A percentile compares a stretch with the other conserved stretches of the same genome.
These are phyloP conservation scores for Anagrus nilaparvatae DNA, from an alignment of 1,140 invertebrate species.

Conservation along the genomic window DNA sequence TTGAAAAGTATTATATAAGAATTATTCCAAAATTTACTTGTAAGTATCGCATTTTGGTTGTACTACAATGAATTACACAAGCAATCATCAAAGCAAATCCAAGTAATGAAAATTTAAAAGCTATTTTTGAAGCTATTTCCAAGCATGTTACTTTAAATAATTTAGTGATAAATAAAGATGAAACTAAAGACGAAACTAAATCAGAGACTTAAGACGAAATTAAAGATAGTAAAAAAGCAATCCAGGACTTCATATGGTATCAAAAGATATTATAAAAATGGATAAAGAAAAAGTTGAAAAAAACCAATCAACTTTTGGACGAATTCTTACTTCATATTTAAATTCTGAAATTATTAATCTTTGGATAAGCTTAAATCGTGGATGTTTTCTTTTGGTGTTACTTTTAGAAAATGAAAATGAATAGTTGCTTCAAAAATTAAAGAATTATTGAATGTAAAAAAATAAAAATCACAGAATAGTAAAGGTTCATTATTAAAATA, in stretches of 20 bases:
- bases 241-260: constrained; percentile 63
- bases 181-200: constrained; percentile 32
- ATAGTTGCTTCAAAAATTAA: constrained; percentile 20
- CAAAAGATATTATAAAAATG: constrained; percentile 68
- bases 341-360: constrained; percentile 33
- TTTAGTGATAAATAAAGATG: constrained; percentile 37
- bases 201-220: too few relatives aligned
- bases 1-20: constrained; percentile 51
- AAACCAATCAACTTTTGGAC: constrained; percentile 37
- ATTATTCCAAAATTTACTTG: constrained; percentile 52
- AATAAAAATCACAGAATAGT: constrained; percentile 32
- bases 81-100: constrained; percentile 56
- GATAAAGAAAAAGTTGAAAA: constrained; percentile 44
- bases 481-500: too few relatives aligned
- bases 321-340: constrained; percentile 36
- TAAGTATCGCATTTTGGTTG: constrained; percentile 59
- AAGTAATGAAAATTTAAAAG: constrained; percentile 23
- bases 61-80: constrained; percentile 57
- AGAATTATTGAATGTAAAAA: background rate
- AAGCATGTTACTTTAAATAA: constrained; percentile 37
- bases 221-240: too few relatives aligned
- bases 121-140: constrained; percentile 39
- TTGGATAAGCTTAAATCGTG: constrained; percentile 50
- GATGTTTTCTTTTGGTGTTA: constrained; percentile 49
- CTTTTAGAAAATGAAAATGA: constrained; percentile 39